Evolutionary conservation across 2,113 vertebrate genomes (phyloP).

Genomic region (Rattus rattus): DNA sequence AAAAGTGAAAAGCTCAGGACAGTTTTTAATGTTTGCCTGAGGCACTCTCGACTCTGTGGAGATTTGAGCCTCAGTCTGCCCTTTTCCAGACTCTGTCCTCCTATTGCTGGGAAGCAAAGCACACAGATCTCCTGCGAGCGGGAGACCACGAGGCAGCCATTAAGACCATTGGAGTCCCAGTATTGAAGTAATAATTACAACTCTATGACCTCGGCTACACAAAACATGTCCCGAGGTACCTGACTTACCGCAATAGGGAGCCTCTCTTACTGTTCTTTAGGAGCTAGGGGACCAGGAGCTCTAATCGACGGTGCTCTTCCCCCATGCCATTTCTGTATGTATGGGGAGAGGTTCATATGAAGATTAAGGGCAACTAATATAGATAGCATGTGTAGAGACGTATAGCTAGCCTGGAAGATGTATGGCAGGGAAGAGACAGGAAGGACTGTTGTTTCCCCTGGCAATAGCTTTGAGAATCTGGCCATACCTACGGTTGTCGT

Average conservation of each 20-base stretch:
- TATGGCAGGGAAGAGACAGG: not conserved
- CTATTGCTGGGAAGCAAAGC: constrained; percentile 23
- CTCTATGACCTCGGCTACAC: not conserved
- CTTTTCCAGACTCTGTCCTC: not conserved
- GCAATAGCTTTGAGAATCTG: not conserved
- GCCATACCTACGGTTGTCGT: not conserved
- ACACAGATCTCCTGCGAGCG: not conserved
- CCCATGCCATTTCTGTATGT: not conserved
- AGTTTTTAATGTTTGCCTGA: not conserved
- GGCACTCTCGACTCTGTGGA: not conserved
- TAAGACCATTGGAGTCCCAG: not conserved
- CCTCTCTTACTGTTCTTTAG: not conserved
- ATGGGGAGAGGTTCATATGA: not conserved
- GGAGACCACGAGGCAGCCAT: not conserved
- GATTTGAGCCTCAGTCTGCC: constrained; percentile 14
- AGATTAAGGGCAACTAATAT: constrained; percentile 16
- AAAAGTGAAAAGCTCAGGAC: not conserved
- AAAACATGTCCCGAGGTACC: not conserved
- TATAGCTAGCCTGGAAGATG: not conserved
- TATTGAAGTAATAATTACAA: not conserved
- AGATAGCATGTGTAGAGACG: no score
- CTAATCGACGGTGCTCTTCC: not conserved
- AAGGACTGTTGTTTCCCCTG: not conserved
- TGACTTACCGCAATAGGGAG: not conserved
- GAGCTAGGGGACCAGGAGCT: not conserved